Evolutionary conservation across 2,888 invertebrate genomes (phyloP).

Genomic region (Colletes collaris): DNA sequence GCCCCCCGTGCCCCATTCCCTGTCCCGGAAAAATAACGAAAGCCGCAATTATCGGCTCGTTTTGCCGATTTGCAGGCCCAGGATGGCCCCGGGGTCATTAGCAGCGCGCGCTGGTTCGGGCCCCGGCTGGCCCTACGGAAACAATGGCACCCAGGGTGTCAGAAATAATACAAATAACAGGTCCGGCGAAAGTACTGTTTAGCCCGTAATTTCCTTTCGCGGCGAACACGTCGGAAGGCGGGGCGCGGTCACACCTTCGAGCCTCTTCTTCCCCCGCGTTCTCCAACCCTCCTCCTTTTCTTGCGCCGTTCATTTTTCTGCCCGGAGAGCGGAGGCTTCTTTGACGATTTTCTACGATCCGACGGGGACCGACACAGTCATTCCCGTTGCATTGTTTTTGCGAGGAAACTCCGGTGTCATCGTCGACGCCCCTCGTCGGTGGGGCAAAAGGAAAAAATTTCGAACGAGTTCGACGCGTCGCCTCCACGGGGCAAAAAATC

Average conservation of each 20-base stretch:
- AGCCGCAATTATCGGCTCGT: constrained; percentile 76
- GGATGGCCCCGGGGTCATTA: constrained; percentile 65
- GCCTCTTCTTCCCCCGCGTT: constrained; percentile 21
- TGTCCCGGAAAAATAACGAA: constrained; percentile 72
- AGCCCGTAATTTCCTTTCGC: constrained; percentile 77
- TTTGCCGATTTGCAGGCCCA: constrained; percentile 68
- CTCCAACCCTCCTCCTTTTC: constrained; percentile 12
- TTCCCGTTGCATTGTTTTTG: constrained; percentile 78
- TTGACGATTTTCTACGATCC: constrained; percentile 69
- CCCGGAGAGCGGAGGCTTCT: background rate
- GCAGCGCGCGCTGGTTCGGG: constrained; percentile 17
- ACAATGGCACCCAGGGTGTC: constrained; percentile 76
- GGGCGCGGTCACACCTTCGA: constrained; percentile 80
- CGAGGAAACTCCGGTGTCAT: constrained; percentile 77
- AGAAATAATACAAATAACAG: constrained; percentile 77
- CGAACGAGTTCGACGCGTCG: too few species aligned
- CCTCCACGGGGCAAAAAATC: too few species aligned
- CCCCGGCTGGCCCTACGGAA: constrained; percentile 57
- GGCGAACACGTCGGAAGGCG: constrained; percentile 72
- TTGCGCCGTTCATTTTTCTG: constrained; percentile 27
- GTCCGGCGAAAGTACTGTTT: constrained; percentile 67
- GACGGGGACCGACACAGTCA: constrained; percentile 70
- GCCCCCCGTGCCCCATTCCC: too few species aligned
- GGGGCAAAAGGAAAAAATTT: constrained; percentile 43
- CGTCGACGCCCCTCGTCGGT: constrained; percentile 53